A percentile compares a stretch with the other conserved stretches of the same genome.
Evolutionary conservation across 2,888 invertebrate species (phyloP).

Genomic region (Cephus runcator): DNA sequence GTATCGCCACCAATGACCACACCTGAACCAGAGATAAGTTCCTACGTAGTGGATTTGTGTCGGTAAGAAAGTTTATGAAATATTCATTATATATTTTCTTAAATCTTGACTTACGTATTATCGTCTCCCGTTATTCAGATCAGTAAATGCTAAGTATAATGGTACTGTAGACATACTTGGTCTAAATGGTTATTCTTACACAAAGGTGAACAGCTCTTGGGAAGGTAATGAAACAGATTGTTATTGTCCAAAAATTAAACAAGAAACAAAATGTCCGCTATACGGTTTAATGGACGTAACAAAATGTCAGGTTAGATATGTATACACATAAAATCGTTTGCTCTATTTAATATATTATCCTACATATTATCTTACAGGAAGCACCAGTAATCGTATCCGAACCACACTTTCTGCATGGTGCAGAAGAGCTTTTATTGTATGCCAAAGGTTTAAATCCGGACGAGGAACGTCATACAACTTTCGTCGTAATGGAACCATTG

Average conservation of each 20-base stretch:
- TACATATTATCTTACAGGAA: conserved; percentile 57
- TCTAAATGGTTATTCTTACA: conserved; percentile 67
- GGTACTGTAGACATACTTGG: conserved; percentile 64
- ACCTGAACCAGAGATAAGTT: conserved; percentile 62
- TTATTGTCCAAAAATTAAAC: conserved; percentile 66
- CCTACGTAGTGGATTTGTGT: conserved; percentile 71
- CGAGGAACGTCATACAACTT: conserved; percentile 70
- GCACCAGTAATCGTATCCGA: conserved; percentile 73
- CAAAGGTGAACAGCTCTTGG: conserved; percentile 64
- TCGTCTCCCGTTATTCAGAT: conserved; percentile 55
- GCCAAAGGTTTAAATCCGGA: conserved; percentile 69
- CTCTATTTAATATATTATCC: not conserved
- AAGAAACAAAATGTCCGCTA: conserved; percentile 60
- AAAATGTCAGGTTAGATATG: conserved; percentile 45
- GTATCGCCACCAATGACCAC: conserved; percentile 69
- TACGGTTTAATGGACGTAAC: conserved; percentile 69
- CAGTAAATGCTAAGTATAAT: conserved; percentile 65
- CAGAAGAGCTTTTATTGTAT: conserved; percentile 68
- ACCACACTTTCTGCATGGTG: conserved; percentile 75
- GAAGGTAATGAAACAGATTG: conserved; percentile 67
- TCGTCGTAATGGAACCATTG: conserved; percentile 72
- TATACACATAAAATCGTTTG: not conserved
- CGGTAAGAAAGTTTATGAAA: conserved; percentile 59
- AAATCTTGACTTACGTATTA: conserved; percentile 2
- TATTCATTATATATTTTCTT: conserved; percentile 1